Evolutionary conservation across 2,888 invertebrate species (phyloP), one percentile per base, ranked within the genome.

Genomic region (Conus canariensis): DNA sequence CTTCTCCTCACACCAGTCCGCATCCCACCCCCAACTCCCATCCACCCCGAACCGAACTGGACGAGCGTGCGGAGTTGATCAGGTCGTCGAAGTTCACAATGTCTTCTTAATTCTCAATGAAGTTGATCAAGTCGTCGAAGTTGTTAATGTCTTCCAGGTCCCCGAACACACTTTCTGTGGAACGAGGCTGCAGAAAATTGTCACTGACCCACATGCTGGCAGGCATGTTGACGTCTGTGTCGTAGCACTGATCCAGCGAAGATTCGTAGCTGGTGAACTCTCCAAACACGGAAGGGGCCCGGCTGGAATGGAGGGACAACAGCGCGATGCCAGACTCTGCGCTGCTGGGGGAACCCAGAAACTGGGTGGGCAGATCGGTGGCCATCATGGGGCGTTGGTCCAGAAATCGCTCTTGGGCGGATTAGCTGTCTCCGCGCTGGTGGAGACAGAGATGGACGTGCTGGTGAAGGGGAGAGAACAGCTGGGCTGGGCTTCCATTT

Each of bases 231-330:
- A 56, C 22, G 19, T 70, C 22, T 0, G 74, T 70, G 58, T 87
- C 70, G 19, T 70, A 87, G n/a, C 87, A n/a, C 74, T 74, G 87
- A 56, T 74, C 74, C 45, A 74, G 10, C 22, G 74, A 16, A 1
- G 87, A 87, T n/a, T 87, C 87, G 25, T 58, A 74, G 56, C 74
- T 58, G 19, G 16, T n/a, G 64, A 70, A 10, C 19, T 87, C 87
- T 12, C 45, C 56, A 19, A 56, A 74, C 22, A 58, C 70, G 56
- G 8, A 56, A 56, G 14, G 3, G 45, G 45, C 45, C 45, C 45
- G 45, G 45, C 45, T 45, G 45, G 45, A 45, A 16, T 58, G 58
- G 8, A 58, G 70, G 14, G 88, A n/a, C 14, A 25, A 74, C 58
- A 59, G 74, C n/a, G 16, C 74, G 0, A 59, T 77, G 22, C 25